Evolutionary conservation across 2,113 vertebrate genomes (phyloP).

Genomic region (Cheirogaleus medius): DNA sequence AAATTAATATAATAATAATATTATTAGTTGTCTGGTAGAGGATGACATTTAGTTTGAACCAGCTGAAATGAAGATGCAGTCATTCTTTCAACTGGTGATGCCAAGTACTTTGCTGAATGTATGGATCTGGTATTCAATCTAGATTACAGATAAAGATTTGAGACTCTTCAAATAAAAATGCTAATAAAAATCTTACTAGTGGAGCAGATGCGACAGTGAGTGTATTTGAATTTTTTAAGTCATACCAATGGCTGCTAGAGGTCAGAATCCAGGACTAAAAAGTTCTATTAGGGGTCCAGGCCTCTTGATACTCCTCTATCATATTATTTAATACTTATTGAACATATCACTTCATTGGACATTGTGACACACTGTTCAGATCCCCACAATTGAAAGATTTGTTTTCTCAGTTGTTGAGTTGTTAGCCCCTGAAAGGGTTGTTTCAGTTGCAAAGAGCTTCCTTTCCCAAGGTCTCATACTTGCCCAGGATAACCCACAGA

Average conservation of each 20-base stretch:
- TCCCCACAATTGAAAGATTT: neutral
- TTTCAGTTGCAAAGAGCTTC: neutral
- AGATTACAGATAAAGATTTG: neutral
- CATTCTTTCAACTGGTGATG: neutral
- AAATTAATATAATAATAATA: too few relatives aligned
- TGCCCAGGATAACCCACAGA: neutral
- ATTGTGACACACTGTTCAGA: accelerated
- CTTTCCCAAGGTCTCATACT: neutral
- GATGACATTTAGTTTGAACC: neutral
- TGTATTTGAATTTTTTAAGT: neutral
- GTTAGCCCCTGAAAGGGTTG: neutral
- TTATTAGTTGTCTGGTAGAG: neutral
- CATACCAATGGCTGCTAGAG: neutral
- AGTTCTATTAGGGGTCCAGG: neutral
- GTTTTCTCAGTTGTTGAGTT: neutral
- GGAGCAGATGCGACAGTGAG: neutral
- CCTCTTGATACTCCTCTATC: neutral
- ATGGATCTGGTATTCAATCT: neutral
- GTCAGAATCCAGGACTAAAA: neutral
- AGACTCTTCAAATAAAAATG: neutral
- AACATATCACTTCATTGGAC: neutral
- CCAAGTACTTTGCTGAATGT: neutral
- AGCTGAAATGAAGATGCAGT: neutral
- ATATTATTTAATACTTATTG: neutral
- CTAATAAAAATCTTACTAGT: neutral